Evolutionary conservation across 2,113 vertebrate genomes (phyloP), one percentile per base, ranked within the genome.

Genomic region (Antechinus flavipes): DNA sequence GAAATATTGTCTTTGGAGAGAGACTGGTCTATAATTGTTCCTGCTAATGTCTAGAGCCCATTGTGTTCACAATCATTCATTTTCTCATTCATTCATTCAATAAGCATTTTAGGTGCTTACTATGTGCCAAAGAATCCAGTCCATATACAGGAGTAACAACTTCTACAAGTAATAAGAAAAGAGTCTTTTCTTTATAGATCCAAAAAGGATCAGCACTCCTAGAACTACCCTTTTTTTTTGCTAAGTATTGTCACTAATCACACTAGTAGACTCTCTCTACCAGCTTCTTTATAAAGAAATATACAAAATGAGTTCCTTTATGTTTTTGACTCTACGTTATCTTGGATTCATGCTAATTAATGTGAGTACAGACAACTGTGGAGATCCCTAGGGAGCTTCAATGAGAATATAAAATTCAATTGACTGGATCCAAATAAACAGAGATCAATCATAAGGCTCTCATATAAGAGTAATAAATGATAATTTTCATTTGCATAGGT

Each of bases 161-260:
- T 92, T 89, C 52, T 97, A 95, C n/a, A 76, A 68, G 90, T 94
- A 47, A 19, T 76, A 89, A 68, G 84, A 92, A 35, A 50, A 94
- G 46, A 93, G 90, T 27, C 93, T 26, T 92, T n/a, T 91, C 90
- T 42, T 92, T 55, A 8, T 0, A 52, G 91, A 22, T 91, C 26
- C 27, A 12, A 89, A 91, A 84, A n/a, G 94, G 0, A 92, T 96
- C 47, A 96, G 23, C 94, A 93, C 50, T 96, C 52, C 1, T 92
- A 53, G 30, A 84, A 2, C 68, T 27, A 14, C 49, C 54, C 49
- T 94, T n/a, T 90, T 94, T n/a, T 90, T 89, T 95, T 53, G 84
- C 49, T 35, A 47, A 22, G 22, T 91, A 0, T 95, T 61, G 12
- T 89, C 24, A 19, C 56, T 52, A 92, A 2, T 49, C 10, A 92